phyloP scores from a whole-genome alignment of 1,140 invertebrate genomes.

The Saccostrea echinata region DNA sequence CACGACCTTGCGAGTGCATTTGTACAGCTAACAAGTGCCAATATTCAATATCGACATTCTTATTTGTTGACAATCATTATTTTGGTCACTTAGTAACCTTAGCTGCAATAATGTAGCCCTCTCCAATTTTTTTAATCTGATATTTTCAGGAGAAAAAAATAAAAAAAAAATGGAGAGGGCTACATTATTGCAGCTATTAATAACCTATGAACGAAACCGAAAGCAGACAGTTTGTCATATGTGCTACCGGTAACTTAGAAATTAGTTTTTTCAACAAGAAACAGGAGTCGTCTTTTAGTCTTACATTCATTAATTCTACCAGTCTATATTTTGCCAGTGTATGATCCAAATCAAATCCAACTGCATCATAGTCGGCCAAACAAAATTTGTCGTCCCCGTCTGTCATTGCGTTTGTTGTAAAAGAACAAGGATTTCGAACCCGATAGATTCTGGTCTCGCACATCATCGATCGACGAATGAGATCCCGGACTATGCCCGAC shows the following conservation, averaged over 20 bases:
- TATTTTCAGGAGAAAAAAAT: too few species aligned
- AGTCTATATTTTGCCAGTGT: constrained; percentile 87
- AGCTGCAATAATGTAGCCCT: too few species aligned
- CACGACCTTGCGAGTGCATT: too few species aligned
- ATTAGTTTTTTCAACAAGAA: neutral
- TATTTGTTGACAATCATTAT: too few species aligned
- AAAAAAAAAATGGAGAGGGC: too few species aligned
- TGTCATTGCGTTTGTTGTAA: neutral
- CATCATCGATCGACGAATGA: too few species aligned
- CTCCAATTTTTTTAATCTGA: too few species aligned
- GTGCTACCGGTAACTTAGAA: too few species aligned
- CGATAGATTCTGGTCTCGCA: neutral
- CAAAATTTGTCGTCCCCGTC: constrained; percentile 42
- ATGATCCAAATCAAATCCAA: constrained; percentile 91
- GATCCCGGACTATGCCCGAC: too few species aligned
- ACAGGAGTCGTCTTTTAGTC: neutral
- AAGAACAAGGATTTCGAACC: neutral
- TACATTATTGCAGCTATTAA: neutral
- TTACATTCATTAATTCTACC: constrained; percentile 72
- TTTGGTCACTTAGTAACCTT: too few species aligned
- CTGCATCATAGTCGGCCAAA: constrained; percentile 85
- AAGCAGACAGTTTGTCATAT: neutral
- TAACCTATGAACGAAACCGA: neutral
- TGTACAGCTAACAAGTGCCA: too few species aligned
- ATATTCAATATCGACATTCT: too few species aligned